Base-by-base conservation (phyloP, 1,140 invertebrate species). In the Zaprionus taronus region DNA sequence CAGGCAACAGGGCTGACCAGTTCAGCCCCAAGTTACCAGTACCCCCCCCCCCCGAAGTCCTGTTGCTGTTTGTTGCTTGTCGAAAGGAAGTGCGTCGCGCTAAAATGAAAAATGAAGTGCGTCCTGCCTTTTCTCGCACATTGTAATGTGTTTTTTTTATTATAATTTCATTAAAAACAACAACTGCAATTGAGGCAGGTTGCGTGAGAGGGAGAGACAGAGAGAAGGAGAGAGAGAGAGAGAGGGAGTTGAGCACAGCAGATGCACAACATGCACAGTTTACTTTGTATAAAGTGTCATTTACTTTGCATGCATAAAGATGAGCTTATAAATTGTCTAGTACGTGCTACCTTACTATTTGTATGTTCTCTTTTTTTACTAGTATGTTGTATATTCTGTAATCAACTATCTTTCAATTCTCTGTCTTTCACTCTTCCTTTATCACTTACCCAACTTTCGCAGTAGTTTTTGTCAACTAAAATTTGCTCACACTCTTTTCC, bases 71-170 rank as follows among this genome's bases (percentile, higher is more conserved):
- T 77, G 72, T 79, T 85, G 64, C 47, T 80, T 79, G 77, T 67
- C 55, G 47, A 57, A 58, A 71, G 85, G 85, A 78, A 86, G 64
- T 77, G 86, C 86, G 87, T 79, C 70, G 89, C 84, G 83, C 72
- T 66, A 87, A 91, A 91, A 91, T 91, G 82, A 91, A 89, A 90
- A 83, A 89, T 91, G 75, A 89, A 83, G 84, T 91, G 90, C 81
- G 77, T 62, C 56, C 72, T 26, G 55, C 41, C 61, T 38, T 31
- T 36, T 61, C 34, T 44, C 55, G 60, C 72, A 72, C 58, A 64
- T 51, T 51, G 47, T 77, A 63, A 75, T 81, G 71, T 79, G 75
- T 80, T 80, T 83, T 80, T 80, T 83, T 80, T 77, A 81, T 79
- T 85, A 82, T 85, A 86, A 82, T 85, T 85, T 74, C 82, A 71